Base-by-base conservation (phyloP, 2,888 invertebrate species). In the Yponomeuta plumbellus region DNA sequence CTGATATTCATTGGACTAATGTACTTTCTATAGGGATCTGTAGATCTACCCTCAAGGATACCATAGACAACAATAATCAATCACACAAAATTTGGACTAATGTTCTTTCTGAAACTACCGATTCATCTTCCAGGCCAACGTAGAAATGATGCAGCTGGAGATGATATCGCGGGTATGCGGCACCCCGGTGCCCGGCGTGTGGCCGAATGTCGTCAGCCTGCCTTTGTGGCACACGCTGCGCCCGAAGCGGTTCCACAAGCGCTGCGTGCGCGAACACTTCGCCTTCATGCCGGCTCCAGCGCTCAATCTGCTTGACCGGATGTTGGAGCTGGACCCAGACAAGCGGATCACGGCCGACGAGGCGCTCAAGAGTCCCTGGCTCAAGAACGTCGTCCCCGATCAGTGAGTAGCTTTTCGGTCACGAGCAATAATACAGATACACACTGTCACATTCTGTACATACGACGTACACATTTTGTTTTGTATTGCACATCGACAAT, bases 251-350 rank as follows among this genome's bases (percentile, higher is more conserved):
- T 94, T 95, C 72, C 96, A 98, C 91, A 93, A 97, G 75, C 93
- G 99, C 70, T 94, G 96, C 73, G 92, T 99, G 66, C 93, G 98
- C 40, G 99, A 99, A 75, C 97, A 98, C 77, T 99, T 98, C 89
- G 94, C 96, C 66, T 98, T 96, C 85, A 95, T 99, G 96, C 98
- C 99, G 3, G 85, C 92, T 5, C 92, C 95, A 23, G 98, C 99
- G 0, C 92, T 99, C 67, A 97, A 97, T 81, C 92, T 99, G 70
- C 92, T 99, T 65, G 99, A 99, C 86, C 94, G 95, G 81, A 99
- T 99, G 99, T 90, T 99, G 72, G 97, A 97, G 79, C 88, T 99
- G 73, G 99, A 99, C 91, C 99, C 99, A 0, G 96, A 96, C 63
- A 96, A 95, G 78, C 92, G 99, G 71, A 97, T 99, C 72, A 97